phyloP scores from a whole-genome alignment of 2,797 vertebrate species.

The Lepus townsendii region DNA sequence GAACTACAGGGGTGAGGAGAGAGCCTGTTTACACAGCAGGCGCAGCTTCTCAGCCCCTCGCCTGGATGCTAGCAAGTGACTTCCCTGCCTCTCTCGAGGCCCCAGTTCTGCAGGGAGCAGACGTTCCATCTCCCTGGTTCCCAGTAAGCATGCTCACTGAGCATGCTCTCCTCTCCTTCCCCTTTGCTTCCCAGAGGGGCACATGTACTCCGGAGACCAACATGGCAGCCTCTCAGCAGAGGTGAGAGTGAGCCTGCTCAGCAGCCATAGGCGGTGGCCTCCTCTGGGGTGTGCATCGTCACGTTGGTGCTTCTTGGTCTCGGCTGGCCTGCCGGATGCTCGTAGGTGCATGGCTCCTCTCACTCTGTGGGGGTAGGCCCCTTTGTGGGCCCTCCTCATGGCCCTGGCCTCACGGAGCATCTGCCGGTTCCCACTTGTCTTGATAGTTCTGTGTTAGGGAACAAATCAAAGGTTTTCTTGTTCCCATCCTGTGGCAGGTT shows the following conservation, averaged over 20 bases:
- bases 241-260: background rate
- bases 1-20: no score
- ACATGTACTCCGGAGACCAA: background rate
- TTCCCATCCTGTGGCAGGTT: no score
- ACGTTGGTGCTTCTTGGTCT: no score
- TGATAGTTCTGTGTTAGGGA: no score
- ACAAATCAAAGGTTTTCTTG: no score
- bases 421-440: background rate
- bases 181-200: background rate
- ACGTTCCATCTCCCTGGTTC: background rate
- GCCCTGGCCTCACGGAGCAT: background rate
- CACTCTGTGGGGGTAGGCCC: accelerated
- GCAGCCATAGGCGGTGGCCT: background rate
- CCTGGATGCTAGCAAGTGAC: background rate
- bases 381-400: background rate
- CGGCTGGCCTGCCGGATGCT: no score
- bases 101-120: background rate
- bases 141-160: background rate
- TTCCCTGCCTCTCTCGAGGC: background rate
- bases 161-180: no score
- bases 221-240: accelerated
- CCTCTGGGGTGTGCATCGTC: accelerated
- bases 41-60: background rate
- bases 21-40: background rate
- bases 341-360: background rate